These are phyloP conservation scores for Pelobates cultripes DNA, from an alignment of 2,797 vertebrate genomes.

Conservation along the genomic window DNA sequence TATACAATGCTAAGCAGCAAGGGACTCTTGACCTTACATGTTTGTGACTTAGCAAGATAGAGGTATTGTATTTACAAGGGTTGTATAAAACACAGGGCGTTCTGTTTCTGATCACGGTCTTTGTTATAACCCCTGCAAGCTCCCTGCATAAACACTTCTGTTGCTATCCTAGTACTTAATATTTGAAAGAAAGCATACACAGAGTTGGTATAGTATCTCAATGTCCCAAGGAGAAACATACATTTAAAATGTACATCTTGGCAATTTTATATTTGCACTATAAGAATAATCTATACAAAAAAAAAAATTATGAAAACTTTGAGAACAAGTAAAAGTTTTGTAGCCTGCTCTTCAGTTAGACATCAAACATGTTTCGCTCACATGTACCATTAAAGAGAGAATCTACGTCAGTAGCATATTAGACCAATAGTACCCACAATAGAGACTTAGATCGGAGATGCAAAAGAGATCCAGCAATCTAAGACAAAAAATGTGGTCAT, in stretches of 20 bases:
- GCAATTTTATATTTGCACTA: background rate
- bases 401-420: too few species aligned
- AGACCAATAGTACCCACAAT: too few species aligned
- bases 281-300: too few species aligned
- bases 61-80: slow-evolving; percentile 39
- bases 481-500: too few species aligned
- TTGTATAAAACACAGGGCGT: slow-evolving; percentile 29
- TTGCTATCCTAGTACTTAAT: slow-evolving; percentile 22
- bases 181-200: slow-evolving; percentile 34
- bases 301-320: too few species aligned
- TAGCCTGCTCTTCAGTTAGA: too few species aligned
- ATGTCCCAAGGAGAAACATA: background rate
- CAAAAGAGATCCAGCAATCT: too few species aligned
- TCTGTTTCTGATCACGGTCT: slow-evolving; percentile 38
- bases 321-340: too few species aligned
- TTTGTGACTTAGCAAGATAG: slow-evolving; percentile 8
- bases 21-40: background rate
- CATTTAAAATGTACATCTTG: background rate
- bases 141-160: slow-evolving; percentile 28
- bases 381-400: too few species aligned
- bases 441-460: too few species aligned
- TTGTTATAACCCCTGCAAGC: slow-evolving; percentile 11
- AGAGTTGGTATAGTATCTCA: background rate
- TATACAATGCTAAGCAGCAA: slow-evolving; percentile 5
- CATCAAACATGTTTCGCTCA: too few species aligned